Evolutionary conservation across 2,888 invertebrate genomes (phyloP), one percentile per base, ranked within the genome.

Genomic region (Camponotus fellah): DNA sequence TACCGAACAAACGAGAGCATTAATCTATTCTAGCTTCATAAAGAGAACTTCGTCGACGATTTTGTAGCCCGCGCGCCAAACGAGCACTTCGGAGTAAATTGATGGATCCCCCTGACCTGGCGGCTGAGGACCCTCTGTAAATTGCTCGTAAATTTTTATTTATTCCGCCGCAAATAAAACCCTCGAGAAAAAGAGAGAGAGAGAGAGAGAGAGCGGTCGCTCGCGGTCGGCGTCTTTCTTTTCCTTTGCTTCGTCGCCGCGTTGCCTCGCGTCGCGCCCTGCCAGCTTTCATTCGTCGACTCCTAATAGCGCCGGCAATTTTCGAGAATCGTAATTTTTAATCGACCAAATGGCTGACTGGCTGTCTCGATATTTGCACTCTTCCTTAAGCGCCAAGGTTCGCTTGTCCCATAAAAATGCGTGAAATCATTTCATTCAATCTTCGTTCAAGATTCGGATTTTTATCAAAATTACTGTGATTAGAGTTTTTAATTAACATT

Each of bases 1-100:
- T 94, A 94, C 93, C 92, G 93, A 94, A 94, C 94, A 94, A 94
- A 94, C 93, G 94, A 94, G 94, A 92, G 92, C 94, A 94, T 94
- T 94, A 94, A 94, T 94, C 94, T 94, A 94, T 94, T 94, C 94
- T 93, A 93, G 94, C 94, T 94, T 94, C 94, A 94, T 94, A 94
- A 94, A 94, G 93, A 93, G 94, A 94, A 94, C 93, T 94, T 93
- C 91, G 93, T 93, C 93, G 93, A 92, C 94, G 93, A 94, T 94
- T 94, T 94, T 94, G 94, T 94, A 92, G 93, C 92, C 92, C 90
- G 91, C 92, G 91, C 92, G 93, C 94, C 93, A 94, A 94, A 94
- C 94, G 94, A 94, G 93, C 93, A 92, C 92, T 92, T 93, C 91
- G 91, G 91, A 92, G 92, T 93, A 92, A 93, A 93, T 93, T 93